phyloP scores from a whole-genome alignment of 2,888 invertebrate genomes.

The Stomorhina lunata region DNA sequence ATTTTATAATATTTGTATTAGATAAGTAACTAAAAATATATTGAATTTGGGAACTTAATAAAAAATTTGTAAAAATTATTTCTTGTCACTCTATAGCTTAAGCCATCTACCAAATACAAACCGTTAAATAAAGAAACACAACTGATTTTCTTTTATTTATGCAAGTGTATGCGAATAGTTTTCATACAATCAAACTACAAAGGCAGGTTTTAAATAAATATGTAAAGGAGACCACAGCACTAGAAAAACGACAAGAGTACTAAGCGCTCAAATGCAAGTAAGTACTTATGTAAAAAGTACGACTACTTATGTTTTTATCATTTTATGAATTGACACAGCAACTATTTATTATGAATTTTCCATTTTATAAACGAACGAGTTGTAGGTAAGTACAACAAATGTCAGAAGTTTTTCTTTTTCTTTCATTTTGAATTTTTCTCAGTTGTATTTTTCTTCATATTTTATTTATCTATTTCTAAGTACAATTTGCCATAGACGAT shows the following conservation, averaged over 20 bases:
- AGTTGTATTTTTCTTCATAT: constrained; percentile 29
- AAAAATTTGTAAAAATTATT: neutral
- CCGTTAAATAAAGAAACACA: constrained; percentile 3
- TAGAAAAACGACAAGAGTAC: constrained; percentile 2
- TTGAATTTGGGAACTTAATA: neutral
- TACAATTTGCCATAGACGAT: constrained; percentile 35
- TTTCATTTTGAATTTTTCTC: neutral
- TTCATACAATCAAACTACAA: constrained; percentile 4
- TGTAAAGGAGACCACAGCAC: neutral
- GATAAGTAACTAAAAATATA: neutral
- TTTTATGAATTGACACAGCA: constrained; percentile 68
- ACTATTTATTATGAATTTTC: constrained; percentile 64
- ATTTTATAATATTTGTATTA: too few species aligned
- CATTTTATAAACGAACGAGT: constrained; percentile 33
- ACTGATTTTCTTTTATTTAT: neutral
- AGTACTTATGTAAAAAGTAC: neutral
- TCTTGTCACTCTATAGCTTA: neutral
- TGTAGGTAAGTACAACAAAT: constrained; percentile 44
- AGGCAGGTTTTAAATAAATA: neutral
- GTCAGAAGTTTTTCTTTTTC: neutral
- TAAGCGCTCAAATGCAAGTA: constrained; percentile 8
- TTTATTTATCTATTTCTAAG: constrained; percentile 36
- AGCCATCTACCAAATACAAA: neutral
- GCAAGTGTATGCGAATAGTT: neutral
- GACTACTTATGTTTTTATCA: constrained; percentile 53